phyloP scores from a whole-genome alignment of 2,888 invertebrate genomes.

The Drosophila infuscata region DNA sequence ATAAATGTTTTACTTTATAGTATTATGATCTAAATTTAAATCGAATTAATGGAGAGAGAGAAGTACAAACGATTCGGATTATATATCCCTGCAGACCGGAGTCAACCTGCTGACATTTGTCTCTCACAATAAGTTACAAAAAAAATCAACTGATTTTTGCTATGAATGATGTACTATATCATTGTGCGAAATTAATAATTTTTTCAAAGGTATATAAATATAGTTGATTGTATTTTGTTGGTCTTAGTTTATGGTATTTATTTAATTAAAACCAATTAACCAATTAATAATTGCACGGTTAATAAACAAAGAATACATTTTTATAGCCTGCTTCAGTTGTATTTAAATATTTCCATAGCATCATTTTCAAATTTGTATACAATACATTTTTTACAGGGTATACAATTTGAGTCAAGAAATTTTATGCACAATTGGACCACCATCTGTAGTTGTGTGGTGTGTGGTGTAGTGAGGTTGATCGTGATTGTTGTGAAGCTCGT shows the following conservation, averaged over 20 bases:
- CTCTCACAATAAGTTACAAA: not conserved
- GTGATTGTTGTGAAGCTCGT: conserved; percentile 2
- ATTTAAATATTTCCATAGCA: not conserved
- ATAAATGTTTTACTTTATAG: not conserved
- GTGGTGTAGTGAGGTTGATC: not conserved
- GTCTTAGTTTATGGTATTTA: too few species aligned
- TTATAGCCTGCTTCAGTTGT: not conserved
- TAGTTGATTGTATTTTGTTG: too few species aligned
- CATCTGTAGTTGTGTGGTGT: too few species aligned
- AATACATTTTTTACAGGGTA: not conserved
- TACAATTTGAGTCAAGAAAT: not conserved
- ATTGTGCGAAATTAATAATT: not conserved
- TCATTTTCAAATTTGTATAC: not conserved
- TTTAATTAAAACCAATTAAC: not conserved
- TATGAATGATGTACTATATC: not conserved
- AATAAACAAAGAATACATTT: not conserved
- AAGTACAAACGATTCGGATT: not conserved
- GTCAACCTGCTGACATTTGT: not conserved
- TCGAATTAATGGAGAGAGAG: not conserved
- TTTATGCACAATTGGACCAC: not conserved
- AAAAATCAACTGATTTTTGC: not conserved
- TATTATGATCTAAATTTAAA: not conserved
- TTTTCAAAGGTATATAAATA: not conserved
- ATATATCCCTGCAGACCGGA: not conserved
- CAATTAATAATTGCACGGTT: not conserved